These are phyloP conservation scores for Mustela erminea DNA, from an alignment of 2,797 vertebrate species.

Conservation along the genomic window DNA sequence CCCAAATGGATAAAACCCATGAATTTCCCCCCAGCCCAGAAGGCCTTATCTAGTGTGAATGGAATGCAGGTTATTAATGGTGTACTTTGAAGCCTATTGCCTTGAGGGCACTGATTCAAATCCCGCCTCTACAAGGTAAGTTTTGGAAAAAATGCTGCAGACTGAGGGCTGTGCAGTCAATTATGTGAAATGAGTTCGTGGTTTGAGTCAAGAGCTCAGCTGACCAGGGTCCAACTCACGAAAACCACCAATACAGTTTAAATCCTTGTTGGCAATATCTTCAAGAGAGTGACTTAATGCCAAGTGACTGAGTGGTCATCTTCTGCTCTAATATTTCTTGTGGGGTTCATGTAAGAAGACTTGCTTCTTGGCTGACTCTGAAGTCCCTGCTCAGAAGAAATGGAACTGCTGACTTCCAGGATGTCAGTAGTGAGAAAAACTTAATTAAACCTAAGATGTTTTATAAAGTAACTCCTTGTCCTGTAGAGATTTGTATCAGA, in stretches of 20 bases:
- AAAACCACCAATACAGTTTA: constrained; percentile 49
- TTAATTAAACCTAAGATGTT: background rate
- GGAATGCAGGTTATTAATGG: constrained; percentile 70
- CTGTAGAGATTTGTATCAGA: background rate
- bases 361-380: background rate
- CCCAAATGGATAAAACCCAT: constrained; percentile 41
- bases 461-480: constrained; percentile 13
- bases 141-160: constrained; percentile 27
- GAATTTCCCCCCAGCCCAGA: constrained; percentile 24
- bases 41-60: constrained; percentile 62
- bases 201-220: constrained; percentile 66
- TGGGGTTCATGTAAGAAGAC: constrained; percentile 7
- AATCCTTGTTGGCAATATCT: constrained; percentile 39
- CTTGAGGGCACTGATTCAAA: constrained; percentile 66
- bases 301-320: background rate
- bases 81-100: constrained; percentile 59
- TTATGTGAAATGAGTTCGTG: constrained; percentile 68
- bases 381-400: constrained; percentile 39
- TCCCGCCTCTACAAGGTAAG: constrained; percentile 26
- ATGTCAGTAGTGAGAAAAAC: constrained; percentile 7
- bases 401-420: constrained; percentile 2
- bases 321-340: constrained; percentile 24
- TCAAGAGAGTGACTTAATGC: background rate
- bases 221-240: constrained; percentile 38
- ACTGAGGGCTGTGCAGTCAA: background rate